phyloP scores from a whole-genome alignment of 2,797 vertebrate genomes.

The Crenichthys baileyi region DNA sequence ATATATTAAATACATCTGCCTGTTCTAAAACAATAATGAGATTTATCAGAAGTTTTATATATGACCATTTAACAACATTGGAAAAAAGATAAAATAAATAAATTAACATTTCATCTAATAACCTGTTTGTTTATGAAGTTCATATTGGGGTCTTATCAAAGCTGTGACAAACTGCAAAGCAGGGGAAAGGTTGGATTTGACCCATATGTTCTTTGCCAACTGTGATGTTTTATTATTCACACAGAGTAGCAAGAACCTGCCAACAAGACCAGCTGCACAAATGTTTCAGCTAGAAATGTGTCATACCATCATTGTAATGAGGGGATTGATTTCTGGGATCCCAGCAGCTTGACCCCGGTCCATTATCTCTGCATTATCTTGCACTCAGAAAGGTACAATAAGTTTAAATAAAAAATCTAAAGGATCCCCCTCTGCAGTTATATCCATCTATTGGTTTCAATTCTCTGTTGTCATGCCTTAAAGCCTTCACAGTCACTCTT shows the following conservation, averaged over 20 bases:
- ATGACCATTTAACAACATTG: slow-evolving; percentile 10
- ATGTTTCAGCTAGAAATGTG: slow-evolving; percentile 48
- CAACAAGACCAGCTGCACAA: slow-evolving; percentile 68
- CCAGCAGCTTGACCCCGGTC: slow-evolving; percentile 40
- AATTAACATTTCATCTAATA: slow-evolving; percentile 31
- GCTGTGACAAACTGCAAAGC: slow-evolving; percentile 25
- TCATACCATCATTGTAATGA: slow-evolving; percentile 36
- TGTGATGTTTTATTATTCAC: slow-evolving; percentile 42
- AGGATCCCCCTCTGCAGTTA: slow-evolving; percentile 48
- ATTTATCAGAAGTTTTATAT: not conserved
- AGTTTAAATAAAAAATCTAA: slow-evolving; percentile 57
- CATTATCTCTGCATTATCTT: slow-evolving; percentile 44
- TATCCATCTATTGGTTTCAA: slow-evolving; percentile 62
- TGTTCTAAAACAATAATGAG: not conserved
- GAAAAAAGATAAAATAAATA: slow-evolving; percentile 27
- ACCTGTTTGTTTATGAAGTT: slow-evolving; percentile 7
- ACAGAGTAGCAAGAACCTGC: slow-evolving; percentile 39
- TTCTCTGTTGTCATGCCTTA: slow-evolving; percentile 60
- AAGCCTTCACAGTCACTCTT: slow-evolving; percentile 43
- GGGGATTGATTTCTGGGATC: slow-evolving; percentile 50
- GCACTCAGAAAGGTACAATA: slow-evolving; percentile 44
- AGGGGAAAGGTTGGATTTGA: slow-evolving; percentile 15
- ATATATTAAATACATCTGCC: not conserved
- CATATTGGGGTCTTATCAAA: slow-evolving; percentile 30
- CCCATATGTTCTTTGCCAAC: slow-evolving; percentile 22